Evolutionary conservation across 2,113 vertebrate species (phyloP).

Genomic region (Sander vitreus): DNA sequence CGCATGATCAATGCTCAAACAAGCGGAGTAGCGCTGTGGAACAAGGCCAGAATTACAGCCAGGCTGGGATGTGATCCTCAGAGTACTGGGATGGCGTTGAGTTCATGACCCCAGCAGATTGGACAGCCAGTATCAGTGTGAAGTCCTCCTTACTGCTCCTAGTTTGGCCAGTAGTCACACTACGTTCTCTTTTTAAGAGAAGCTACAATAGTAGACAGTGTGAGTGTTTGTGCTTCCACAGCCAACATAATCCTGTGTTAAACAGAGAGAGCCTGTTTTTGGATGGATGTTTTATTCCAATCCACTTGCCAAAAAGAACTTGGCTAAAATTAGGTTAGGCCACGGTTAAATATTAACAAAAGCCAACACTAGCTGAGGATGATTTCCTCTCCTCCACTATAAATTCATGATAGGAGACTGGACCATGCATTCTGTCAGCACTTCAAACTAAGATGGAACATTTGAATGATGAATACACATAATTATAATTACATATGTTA

Average conservation of each 20-base stretch:
- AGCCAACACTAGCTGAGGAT: background rate
- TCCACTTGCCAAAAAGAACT: slow-evolving; percentile 9
- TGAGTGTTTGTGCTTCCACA: slow-evolving; percentile 35
- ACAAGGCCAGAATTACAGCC: slow-evolving; percentile 35
- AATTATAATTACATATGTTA: background rate
- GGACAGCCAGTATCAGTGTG: slow-evolving; percentile 38
- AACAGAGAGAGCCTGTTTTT: slow-evolving; percentile 41
- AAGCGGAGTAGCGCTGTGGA: slow-evolving; percentile 26
- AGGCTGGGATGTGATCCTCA: slow-evolving; percentile 33
- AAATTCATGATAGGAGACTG: background rate
- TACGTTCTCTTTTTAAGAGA: slow-evolving; percentile 17
- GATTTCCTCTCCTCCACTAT: background rate
- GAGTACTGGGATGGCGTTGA: slow-evolving; percentile 34
- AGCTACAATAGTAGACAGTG: slow-evolving; percentile 43
- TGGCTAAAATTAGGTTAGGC: slow-evolving; percentile 7
- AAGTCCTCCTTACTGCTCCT: slow-evolving; percentile 37
- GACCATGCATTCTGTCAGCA: background rate
- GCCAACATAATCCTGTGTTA: slow-evolving; percentile 17
- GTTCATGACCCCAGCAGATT: slow-evolving; percentile 61
- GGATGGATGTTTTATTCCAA: slow-evolving; percentile 31
- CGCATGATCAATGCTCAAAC: slow-evolving; percentile 11
- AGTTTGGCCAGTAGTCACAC: slow-evolving; percentile 32
- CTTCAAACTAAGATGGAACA: background rate
- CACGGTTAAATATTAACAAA: slow-evolving; percentile 26
- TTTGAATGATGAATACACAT: background rate